Evolutionary conservation across 2,888 invertebrate genomes (phyloP).

Genomic region (Schrankia costaestrigalis): DNA sequence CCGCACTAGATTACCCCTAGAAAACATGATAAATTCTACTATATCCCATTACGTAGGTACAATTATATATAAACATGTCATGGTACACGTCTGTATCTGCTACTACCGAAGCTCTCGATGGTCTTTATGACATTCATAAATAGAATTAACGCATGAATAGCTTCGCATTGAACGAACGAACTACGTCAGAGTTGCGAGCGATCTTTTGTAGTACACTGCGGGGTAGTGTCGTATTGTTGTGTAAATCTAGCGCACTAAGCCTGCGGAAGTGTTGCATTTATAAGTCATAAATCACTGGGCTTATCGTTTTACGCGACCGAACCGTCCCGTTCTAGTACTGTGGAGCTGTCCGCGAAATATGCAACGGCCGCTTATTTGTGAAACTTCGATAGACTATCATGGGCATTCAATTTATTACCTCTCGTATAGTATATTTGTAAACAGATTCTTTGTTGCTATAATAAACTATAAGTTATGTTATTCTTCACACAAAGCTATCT

Average conservation of each 20-base stretch:
- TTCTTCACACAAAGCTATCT: too few relatives aligned
- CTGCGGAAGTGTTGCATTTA: constrained; percentile 69
- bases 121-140: constrained; percentile 56
- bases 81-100: constrained; percentile 35
- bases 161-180: constrained; percentile 22
- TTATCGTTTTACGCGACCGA: constrained; percentile 62
- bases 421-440: constrained; percentile 7
- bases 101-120: constrained; percentile 28
- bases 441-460: neutral
- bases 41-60: constrained; percentile 31
- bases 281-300: constrained; percentile 70
- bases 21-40: constrained; percentile 35
- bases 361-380: constrained; percentile 51
- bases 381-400: constrained; percentile 32
- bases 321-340: constrained; percentile 31
- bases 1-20: constrained; percentile 20
- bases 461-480: neutral
- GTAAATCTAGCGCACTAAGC: constrained; percentile 53
- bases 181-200: constrained; percentile 23
- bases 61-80: constrained; percentile 47
- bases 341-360: constrained; percentile 54
- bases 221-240: constrained; percentile 33
- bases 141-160: constrained; percentile 44
- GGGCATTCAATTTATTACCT: constrained; percentile 29
- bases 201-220: constrained; percentile 25